Evolutionary conservation across 2,888 invertebrate genomes (phyloP), one percentile per base, ranked within the genome.

Genomic region (Podotricha telesiphe): DNA sequence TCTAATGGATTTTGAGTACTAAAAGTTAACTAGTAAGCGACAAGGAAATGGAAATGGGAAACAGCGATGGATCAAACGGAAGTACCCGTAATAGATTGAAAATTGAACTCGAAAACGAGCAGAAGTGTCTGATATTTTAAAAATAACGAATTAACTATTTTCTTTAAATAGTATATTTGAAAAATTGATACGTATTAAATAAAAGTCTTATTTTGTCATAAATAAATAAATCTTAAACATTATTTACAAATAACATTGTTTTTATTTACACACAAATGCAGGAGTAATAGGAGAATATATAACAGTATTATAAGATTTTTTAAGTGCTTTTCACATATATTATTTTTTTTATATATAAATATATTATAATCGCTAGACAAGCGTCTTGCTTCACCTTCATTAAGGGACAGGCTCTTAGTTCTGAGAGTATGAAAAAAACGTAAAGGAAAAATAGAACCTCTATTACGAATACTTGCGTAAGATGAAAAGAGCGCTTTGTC

Each of bases 401-500:
- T 62, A 69, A 48, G 55, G 61, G 28, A 59, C 59, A 59, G 15
- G 17, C 17, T n/a, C 22, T 17, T 20, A 48, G 58, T 66, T 17
- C 15, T n/a, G n/a, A 48, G 56, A 67, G 34, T 20, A 40, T 28
- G 19, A 22, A 48, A 69, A 61, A 79, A 80, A 80, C 74, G 69
- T 66, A 76, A 69, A 74, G 74, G 74, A 70, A 76, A 80, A 81
- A 80, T 78, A 75, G 77, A 77, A 78, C 70, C 67, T 59, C 34
- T 53, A 69, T 72, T 69, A 71, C 59, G 68, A 75, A 70, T 75
- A 74, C 73, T 77, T 77, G 64, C 17, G 22, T 37, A 74, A 79
- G 75, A 77, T 81, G 79, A 81, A 82, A 82, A 78, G 76, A 76
- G 66, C 73, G 71, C 78, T 81, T 80, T 80, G 76, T 77, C 76